Base-by-base conservation (phyloP, 2,113 vertebrate genomes). In the Boleophthalmus pectinirostris region DNA sequence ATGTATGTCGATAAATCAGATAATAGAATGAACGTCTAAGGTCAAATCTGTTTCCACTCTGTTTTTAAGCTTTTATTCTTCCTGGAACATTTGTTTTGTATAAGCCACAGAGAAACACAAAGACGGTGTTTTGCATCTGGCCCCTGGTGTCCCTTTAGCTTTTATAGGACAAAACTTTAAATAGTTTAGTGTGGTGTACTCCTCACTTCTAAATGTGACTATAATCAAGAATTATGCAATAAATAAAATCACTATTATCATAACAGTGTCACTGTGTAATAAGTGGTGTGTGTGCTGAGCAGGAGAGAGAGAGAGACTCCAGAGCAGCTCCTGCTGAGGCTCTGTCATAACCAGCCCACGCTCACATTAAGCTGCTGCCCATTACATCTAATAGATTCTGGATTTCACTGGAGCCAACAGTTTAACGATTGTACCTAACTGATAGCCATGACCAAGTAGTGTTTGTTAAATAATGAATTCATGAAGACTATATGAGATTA, bases 311-410 rank as follows among this genome's bases (percentile, higher is more conserved):
- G 16, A 51, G 16, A 18, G 16, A 51, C 47, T 20, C 47, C 16
- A 51, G 47, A 51, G 38, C 38, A 43, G 38, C 38, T 43, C 38
- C 38, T 43, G 38, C 38, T 43, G 38, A 43, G 38, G 38, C 38
- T 43, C 8, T 43, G 38, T 43, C 38, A 43, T 43, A 43, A 51
- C 47, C 82, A 82, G 85, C 72, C 81, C 69, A 78, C 73, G 84
- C 77, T 43, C 38, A 43, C 38, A 43, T 9, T 87, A 91, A 92
- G 84, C 77, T 89, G 86, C 83, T 85, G 89, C 91, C 92, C 38
- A 43, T 43, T 43, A 43, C 8, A 43, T 10, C 38, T 10, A 43
- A 43, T 11, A 38, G 38, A 43, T 43, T 43, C 38, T 43, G 38
- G 0, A 43, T 43, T 43, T 43, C 6, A 43, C 38, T 43, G 38